A percentile compares a stretch with the other conserved stretches of the same genome.
These are phyloP conservation scores for Lepetodrilus schrolli DNA, from an alignment of 2,888 invertebrate genomes.

Conservation along the genomic window DNA sequence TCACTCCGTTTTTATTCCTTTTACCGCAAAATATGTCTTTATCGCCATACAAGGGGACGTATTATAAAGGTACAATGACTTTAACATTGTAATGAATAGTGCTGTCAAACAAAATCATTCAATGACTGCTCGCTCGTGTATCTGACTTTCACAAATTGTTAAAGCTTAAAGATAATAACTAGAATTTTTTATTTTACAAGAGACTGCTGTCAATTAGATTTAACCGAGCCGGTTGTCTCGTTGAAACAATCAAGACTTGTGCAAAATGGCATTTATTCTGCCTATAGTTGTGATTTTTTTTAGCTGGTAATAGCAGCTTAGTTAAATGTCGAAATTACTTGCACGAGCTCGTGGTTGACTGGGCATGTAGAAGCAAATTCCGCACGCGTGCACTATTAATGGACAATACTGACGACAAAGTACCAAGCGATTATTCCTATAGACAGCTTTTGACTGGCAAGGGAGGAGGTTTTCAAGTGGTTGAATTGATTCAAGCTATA, in stretches of 20 bases:
- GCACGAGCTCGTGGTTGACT: background rate
- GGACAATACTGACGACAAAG: background rate
- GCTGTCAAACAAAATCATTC: background rate
- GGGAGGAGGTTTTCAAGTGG: too few species aligned
- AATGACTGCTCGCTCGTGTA: background rate
- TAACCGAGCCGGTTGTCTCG: background rate
- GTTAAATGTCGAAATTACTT: background rate
- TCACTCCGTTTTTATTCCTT: background rate
- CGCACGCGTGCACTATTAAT: background rate
- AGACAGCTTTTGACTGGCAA: too few species aligned
- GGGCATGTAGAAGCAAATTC: background rate
- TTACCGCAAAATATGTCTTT: background rate
- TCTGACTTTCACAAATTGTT: background rate
- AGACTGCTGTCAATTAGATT: constrained; percentile 1
- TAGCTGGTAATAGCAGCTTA: background rate
- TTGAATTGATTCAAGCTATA: too few species aligned
- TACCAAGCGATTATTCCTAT: constrained; percentile 13
- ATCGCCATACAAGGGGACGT: background rate
- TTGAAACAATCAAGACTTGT: too few species aligned
- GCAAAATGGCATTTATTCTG: too few species aligned
- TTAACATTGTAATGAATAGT: background rate
- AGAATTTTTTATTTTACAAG: background rate
- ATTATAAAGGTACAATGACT: background rate
- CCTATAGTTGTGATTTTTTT: too few species aligned
- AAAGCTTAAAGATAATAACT: constrained; percentile 3